phyloP scores from a whole-genome alignment of 2,797 vertebrate species.

The Kryptopterus vitreolus region DNA sequence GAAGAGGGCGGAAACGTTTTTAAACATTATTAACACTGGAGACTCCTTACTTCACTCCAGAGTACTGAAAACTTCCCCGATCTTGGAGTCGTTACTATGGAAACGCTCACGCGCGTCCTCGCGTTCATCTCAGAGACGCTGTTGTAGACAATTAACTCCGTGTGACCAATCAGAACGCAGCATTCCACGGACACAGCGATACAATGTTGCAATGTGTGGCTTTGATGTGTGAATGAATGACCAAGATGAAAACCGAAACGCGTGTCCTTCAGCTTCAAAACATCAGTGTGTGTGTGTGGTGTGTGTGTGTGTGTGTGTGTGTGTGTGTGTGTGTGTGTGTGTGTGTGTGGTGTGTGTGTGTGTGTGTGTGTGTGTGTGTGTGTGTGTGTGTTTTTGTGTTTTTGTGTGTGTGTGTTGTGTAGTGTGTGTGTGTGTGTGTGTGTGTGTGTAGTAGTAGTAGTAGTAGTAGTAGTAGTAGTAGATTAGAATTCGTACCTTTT shows the following conservation, averaged over 20 bases:
- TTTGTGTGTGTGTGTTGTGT: no score
- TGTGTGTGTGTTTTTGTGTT: neutral
- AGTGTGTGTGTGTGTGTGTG: neutral
- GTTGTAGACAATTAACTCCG: neutral
- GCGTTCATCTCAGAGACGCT: neutral
- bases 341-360: no score
- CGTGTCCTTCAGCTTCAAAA: no score
- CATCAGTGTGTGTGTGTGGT: no score
- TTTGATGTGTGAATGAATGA: no score
- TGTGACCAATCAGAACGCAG: neutral
- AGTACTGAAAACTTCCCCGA: neutral
- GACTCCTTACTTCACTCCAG: conserved; percentile 3
- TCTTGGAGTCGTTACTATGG: neutral
- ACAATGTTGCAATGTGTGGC: neutral
- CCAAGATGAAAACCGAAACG: no score
- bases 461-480: no score
- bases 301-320: no score
- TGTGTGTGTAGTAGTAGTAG: neutral
- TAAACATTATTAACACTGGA: neutral
- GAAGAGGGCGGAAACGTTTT: neutral
- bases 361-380: neutral
- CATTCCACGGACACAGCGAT: neutral
- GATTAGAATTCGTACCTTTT: conserved; percentile 64
- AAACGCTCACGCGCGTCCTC: neutral
- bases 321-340: no score